These are phyloP conservation scores for Xiphias gladius DNA, from an alignment of 2,113 vertebrate genomes.

Conservation along the genomic window DNA sequence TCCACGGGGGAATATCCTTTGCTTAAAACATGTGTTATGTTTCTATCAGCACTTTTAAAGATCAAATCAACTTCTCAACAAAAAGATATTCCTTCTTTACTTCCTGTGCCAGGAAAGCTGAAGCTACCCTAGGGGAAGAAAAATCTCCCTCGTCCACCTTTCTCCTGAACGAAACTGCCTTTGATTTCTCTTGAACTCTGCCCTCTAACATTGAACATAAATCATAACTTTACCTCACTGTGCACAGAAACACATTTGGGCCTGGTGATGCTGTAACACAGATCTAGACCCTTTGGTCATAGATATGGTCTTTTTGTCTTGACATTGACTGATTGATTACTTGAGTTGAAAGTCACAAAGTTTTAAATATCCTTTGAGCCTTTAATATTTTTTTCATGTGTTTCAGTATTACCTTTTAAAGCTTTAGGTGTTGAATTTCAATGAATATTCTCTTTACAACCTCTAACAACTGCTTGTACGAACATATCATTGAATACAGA, in stretches of 20 bases:
- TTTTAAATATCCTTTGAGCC: constrained; percentile 63
- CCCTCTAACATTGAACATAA: constrained; percentile 22
- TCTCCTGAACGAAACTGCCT: constrained; percentile 25
- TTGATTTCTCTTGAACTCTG: constrained; percentile 31
- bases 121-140: constrained; percentile 58
- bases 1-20: constrained; percentile 70
- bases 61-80: constrained; percentile 63
- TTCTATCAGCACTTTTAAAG: constrained; percentile 71
- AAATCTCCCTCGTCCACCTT: constrained; percentile 36
- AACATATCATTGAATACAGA: constrained; percentile 3
- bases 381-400: constrained; percentile 1
- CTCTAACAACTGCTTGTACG: neutral
- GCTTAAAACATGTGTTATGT: constrained; percentile 62
- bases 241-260: constrained; percentile 25
- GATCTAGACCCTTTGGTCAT: constrained; percentile 39
- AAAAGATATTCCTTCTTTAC: constrained; percentile 45
- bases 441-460: constrained; percentile 42
- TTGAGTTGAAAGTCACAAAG: constrained; percentile 54
- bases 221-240: constrained; percentile 29
- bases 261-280: constrained; percentile 35
- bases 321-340: constrained; percentile 20
- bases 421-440: constrained; percentile 49
- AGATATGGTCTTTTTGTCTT: constrained; percentile 43
- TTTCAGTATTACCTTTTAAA: constrained; percentile 29
- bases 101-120: constrained; percentile 62